Evolutionary conservation across 2,888 invertebrate species (phyloP).

Genomic region (Apamea crenata): DNA sequence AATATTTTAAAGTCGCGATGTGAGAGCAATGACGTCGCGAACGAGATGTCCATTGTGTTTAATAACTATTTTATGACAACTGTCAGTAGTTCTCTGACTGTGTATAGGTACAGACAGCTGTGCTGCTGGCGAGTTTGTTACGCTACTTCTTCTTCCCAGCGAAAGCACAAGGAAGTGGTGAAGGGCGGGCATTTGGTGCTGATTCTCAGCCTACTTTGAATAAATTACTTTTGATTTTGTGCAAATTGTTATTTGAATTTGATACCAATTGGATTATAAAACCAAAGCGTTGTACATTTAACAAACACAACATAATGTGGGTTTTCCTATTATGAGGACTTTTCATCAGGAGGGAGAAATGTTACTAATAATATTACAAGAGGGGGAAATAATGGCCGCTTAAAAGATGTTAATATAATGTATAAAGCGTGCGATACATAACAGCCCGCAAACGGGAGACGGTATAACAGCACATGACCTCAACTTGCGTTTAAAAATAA

Average conservation of each 20-base stretch:
- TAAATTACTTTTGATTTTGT: not conserved
- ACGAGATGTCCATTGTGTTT: slow-evolving; percentile 73
- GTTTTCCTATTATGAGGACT: not conserved
- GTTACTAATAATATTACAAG: not conserved
- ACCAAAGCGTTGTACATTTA: not conserved
- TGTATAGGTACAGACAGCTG: not conserved
- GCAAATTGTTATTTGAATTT: not conserved
- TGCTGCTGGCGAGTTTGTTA: not conserved
- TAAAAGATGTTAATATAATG: slow-evolving; percentile 36
- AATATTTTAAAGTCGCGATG: slow-evolving; percentile 84
- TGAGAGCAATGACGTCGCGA: slow-evolving; percentile 77
- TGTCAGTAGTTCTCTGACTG: not conserved
- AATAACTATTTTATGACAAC: slow-evolving; percentile 66
- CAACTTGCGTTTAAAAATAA: slow-evolving; percentile 81
- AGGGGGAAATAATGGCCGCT: not conserved
- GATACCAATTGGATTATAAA: not conserved
- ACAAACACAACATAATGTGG: not conserved
- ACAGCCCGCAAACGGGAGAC: slow-evolving; percentile 51
- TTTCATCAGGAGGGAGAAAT: not conserved
- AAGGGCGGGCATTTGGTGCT: too few species aligned
- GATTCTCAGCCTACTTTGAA: not conserved
- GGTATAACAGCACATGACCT: slow-evolving; percentile 74
- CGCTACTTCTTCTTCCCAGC: not conserved
- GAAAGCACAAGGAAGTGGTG: not conserved
- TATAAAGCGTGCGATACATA: slow-evolving; percentile 34